Conservation (phyloP, 2,113 vertebrate genomes). For the Chloebia gouldiae region DNA sequence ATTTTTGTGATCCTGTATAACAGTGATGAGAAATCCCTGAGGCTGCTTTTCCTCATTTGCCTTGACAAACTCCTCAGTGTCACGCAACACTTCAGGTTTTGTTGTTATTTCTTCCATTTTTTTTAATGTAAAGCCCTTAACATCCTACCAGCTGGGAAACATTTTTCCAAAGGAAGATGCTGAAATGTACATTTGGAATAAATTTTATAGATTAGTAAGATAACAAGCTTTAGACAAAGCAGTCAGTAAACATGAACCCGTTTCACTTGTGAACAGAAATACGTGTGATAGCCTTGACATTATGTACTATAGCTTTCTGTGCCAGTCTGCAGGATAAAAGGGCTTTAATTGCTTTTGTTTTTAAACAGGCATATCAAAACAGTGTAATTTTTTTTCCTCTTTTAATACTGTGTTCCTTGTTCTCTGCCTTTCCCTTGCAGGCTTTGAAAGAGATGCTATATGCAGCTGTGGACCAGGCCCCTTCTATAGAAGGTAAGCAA, state of each 20-base stretch:
- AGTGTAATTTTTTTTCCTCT: not conserved
- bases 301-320: not conserved
- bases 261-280: not conserved
- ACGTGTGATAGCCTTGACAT: not conserved
- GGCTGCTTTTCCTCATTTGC: not conserved
- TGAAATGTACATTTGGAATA: not conserved
- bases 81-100: not conserved
- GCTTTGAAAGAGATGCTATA: conserved; percentile 99
- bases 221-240: not conserved
- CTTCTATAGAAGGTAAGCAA: conserved; percentile 95
- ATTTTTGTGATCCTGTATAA: not conserved
- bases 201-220: not conserved
- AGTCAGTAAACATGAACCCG: not conserved
- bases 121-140: not conserved
- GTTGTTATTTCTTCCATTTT: not conserved
- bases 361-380: not conserved
- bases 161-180: not conserved
- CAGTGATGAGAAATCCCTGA: not conserved
- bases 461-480: conserved; percentile 96
- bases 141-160: not conserved
- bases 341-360: conserved; percentile 36
- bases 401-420: not conserved
- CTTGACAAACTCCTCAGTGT: not conserved
- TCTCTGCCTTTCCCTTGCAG: conserved; percentile 69
- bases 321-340: not conserved